Evolutionary conservation across 23 tunicate species (phyloP), one percentile per base, ranked within the genome.

Genomic region (Halocynthia roretzi): DNA sequence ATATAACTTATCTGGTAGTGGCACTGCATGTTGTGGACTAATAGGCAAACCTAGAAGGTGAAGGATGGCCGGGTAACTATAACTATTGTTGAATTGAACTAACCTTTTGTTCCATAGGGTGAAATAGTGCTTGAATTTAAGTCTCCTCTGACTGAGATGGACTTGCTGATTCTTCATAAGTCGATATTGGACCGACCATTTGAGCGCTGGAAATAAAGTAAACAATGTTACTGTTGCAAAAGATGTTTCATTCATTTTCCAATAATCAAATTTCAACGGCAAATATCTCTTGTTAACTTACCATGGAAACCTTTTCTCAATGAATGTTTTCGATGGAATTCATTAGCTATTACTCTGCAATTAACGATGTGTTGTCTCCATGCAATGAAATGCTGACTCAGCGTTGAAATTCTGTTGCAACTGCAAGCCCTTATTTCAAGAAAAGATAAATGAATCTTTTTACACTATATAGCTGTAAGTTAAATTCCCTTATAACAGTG

Each of bases 261-360:
- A 31, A 31, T 31, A 31, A 31, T 31, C 4, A 31, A 31, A 31
- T 31, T 31, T 31, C 44, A 31, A 4, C 2, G 4, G 1, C 4
- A 31, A 31, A 31, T 31, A 31, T 31, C 44, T 31, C 44, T 31
- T 1, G 44, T 31, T 31, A 2, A n/a, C 70, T 65, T 15, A 65
- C 70, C 70, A 10, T 40, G 31, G 31, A 65, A 65, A 20, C 70
- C 70, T 15, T 65, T 65, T 15, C 70, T 65, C 31, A 65, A 8
- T 11, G 31, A 15, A 20, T 65, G 70, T 9, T 65, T 9, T 65
- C 19, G 22, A 10, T 65, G 22, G 70, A 65, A 48, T 65, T 65
- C 70, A 11, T 65, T 6, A 20, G 70, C 70, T 10, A 48, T 48
- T 65, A 65, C 49, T 65, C 70, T 0, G 9, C 31, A 48, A 5